A percentile compares a stretch with the other conserved stretches of the same genome.
These are phyloP conservation scores for Dipodomys merriami DNA, from an alignment of 2,113 vertebrate species.

Conservation along the genomic window DNA sequence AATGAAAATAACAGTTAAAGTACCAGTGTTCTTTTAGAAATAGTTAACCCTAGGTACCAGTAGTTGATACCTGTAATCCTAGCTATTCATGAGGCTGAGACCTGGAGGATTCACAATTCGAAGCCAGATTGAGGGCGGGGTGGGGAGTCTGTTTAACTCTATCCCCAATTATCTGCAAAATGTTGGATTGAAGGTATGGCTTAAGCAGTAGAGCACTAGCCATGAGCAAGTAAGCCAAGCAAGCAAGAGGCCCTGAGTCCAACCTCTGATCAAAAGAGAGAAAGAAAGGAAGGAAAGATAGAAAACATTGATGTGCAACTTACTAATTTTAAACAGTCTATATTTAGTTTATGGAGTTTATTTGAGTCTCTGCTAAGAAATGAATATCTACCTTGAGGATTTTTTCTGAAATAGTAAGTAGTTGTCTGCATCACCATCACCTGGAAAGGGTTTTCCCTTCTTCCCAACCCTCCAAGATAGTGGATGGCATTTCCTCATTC, in stretches of 20 bases:
- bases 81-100: too few relatives aligned
- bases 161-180: too few relatives aligned
- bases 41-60: not conserved
- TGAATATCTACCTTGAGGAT: not conserved
- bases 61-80: too few relatives aligned
- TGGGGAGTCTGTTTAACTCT: too few relatives aligned
- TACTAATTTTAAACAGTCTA: slow-evolving; percentile 21
- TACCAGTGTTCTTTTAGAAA: slow-evolving; percentile 30
- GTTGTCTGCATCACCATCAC: not conserved
- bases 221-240: not conserved
- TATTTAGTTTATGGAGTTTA: slow-evolving; percentile 42
- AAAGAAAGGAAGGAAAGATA: not conserved
- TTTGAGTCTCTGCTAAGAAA: slow-evolving; percentile 11
- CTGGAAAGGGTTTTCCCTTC: not conserved
- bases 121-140: too few relatives aligned
- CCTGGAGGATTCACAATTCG: too few relatives aligned
- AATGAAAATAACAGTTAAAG: not conserved
- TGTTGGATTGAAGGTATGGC: too few relatives aligned
- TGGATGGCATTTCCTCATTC: not conserved
- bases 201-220: too few relatives aligned
- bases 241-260: not conserved
- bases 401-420: not conserved
- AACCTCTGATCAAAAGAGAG: not conserved
- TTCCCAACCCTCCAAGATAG: not conserved
- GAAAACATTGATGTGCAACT: not conserved